A percentile compares a stretch with the other conserved stretches of the same genome.
phyloP scores from a whole-genome alignment of 2,113 vertebrate species.

The Dipodomys stephensi region DNA sequence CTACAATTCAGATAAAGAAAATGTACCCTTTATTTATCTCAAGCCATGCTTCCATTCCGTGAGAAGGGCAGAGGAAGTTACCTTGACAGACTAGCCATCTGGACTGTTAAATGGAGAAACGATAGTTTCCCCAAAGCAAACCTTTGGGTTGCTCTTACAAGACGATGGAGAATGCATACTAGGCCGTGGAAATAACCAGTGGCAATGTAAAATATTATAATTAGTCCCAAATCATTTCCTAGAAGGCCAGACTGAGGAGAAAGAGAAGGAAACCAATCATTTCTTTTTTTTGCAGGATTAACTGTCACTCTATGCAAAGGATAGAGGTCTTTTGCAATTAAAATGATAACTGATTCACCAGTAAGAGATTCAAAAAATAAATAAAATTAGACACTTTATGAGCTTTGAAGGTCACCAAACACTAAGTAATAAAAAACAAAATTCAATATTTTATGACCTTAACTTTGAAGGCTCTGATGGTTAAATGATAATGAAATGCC shows the following conservation, averaged over 20 bases:
- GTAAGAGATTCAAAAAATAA: background rate
- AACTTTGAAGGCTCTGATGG: background rate
- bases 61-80: background rate
- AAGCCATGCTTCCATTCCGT: background rate
- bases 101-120: background rate
- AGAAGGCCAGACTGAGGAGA: background rate
- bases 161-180: background rate
- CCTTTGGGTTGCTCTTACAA: background rate
- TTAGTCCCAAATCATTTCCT: background rate
- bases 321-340: background rate
- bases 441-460: background rate
- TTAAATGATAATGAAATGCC: background rate
- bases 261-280: background rate
- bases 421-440: background rate
- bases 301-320: background rate
- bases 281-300: background rate
- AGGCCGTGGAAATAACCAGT: background rate
- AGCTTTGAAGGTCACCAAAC: background rate
- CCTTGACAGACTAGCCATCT: background rate
- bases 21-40: background rate
- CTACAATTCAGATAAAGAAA: background rate
- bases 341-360: background rate
- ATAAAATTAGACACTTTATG: constrained; percentile 40
- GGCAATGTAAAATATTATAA: background rate
- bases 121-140: background rate